Conservation (phyloP, 1,140 invertebrate genomes). For the Anagrus nilaparvatae region DNA sequence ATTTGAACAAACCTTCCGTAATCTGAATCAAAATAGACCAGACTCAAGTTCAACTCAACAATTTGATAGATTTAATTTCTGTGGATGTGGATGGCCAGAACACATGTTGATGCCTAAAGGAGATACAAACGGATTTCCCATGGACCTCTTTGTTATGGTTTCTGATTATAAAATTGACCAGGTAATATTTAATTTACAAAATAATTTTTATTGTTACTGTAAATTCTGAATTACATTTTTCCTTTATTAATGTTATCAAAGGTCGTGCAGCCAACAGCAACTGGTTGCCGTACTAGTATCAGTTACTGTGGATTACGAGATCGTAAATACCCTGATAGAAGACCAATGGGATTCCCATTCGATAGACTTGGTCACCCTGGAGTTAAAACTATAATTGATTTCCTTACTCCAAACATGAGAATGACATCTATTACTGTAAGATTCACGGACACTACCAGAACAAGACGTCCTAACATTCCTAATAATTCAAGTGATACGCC, state of each 20-base stretch:
- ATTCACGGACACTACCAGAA: slow-evolving; percentile 34
- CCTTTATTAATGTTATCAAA: no score
- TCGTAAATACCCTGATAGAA: slow-evolving; percentile 58
- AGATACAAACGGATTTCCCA: slow-evolving; percentile 50
- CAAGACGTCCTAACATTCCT: no score
- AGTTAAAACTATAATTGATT: slow-evolving; percentile 46
- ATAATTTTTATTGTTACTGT: no score
- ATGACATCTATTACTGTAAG: slow-evolving; percentile 45
- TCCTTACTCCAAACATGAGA: slow-evolving; percentile 60
- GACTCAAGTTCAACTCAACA: slow-evolving; percentile 16
- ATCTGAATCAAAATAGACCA: slow-evolving; percentile 40
- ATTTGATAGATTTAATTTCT: background rate
- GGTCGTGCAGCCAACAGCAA: slow-evolving; percentile 7
- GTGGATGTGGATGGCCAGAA: slow-evolving; percentile 79
- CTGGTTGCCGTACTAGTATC: slow-evolving; percentile 54
- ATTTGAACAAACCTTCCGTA: slow-evolving; percentile 51
- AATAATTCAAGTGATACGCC: no score
- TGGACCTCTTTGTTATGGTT: slow-evolving; percentile 70
- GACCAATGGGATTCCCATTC: slow-evolving; percentile 70
- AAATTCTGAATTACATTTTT: background rate
- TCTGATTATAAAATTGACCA: slow-evolving; percentile 62
- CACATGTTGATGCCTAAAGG: slow-evolving; percentile 75
- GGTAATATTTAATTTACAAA: slow-evolving; percentile 44
- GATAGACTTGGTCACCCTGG: slow-evolving; percentile 48
- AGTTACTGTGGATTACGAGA: slow-evolving; percentile 67